phyloP scores from a whole-genome alignment of 2,797 vertebrate species.

The Telmatherina bonti region DNA sequence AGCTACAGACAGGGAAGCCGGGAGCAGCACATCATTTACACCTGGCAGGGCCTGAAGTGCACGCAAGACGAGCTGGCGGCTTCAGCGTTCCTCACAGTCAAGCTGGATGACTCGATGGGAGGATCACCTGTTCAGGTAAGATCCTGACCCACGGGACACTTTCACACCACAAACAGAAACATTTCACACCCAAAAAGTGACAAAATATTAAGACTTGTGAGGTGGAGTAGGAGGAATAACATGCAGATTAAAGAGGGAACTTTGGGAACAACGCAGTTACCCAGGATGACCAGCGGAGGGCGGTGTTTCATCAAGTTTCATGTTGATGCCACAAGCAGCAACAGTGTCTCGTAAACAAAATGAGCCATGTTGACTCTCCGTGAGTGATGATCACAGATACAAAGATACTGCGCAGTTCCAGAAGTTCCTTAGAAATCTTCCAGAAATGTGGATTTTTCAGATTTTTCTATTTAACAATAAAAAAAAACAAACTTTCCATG shows the following conservation, averaged over 20 bases:
- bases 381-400: background rate
- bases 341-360: too few species aligned
- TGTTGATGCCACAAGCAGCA: background rate
- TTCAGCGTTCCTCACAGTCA: conserved; percentile 84
- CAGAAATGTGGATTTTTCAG: background rate
- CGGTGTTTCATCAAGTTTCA: conserved; percentile 32
- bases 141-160: background rate
- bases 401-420: background rate
- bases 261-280: background rate
- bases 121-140: conserved; percentile 86
- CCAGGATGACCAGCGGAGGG: conserved; percentile 61
- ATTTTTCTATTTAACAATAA: background rate
- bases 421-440: background rate
- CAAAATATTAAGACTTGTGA: background rate
- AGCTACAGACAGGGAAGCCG: conserved; percentile 74
- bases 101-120: conserved; percentile 85
- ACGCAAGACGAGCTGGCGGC: conserved; percentile 83
- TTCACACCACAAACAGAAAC: background rate
- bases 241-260: too few species aligned
- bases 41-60: conserved; percentile 87
- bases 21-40: conserved; percentile 86
- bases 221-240: background rate
- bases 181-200: background rate
- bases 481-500: background rate
- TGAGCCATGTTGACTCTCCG: background rate